Evolutionary conservation across 2,113 vertebrate species (phyloP).

Genomic region (Etheostoma cragini): DNA sequence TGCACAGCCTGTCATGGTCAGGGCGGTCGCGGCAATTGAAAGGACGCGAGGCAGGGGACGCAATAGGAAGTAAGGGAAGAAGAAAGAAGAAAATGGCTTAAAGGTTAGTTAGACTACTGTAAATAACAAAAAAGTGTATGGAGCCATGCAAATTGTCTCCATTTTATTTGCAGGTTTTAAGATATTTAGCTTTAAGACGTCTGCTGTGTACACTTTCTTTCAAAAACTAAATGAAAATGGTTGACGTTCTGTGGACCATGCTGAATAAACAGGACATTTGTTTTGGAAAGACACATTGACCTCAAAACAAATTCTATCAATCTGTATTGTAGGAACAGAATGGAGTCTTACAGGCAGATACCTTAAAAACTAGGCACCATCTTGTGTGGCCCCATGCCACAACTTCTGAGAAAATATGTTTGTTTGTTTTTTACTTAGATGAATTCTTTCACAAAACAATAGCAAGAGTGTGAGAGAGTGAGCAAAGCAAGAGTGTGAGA

Average conservation of each 20-base stretch:
- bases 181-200: background rate
- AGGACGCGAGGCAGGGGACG: conserved; percentile 18
- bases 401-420: background rate
- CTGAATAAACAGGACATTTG: background rate
- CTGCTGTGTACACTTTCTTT: background rate
- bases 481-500: conserved; percentile 28
- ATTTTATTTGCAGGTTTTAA: background rate
- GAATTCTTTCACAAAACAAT: background rate
- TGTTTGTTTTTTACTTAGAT: background rate
- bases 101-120: background rate
- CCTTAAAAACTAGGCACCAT: background rate
- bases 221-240: background rate
- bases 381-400: background rate
- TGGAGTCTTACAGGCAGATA: background rate
- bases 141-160: background rate
- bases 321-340: background rate
- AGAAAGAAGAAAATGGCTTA: background rate
- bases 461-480: conserved; percentile 31
- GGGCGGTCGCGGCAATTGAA: conserved; percentile 6
- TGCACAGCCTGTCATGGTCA: conserved; percentile 41
- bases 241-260: background rate
- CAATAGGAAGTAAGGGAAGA: conserved; percentile 11
- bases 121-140: background rate
- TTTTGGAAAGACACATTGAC: background rate
- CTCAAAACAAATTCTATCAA: background rate